phyloP scores from a whole-genome alignment of 2,888 invertebrate genomes.

The Thysanoteuthis rhombus region DNA sequence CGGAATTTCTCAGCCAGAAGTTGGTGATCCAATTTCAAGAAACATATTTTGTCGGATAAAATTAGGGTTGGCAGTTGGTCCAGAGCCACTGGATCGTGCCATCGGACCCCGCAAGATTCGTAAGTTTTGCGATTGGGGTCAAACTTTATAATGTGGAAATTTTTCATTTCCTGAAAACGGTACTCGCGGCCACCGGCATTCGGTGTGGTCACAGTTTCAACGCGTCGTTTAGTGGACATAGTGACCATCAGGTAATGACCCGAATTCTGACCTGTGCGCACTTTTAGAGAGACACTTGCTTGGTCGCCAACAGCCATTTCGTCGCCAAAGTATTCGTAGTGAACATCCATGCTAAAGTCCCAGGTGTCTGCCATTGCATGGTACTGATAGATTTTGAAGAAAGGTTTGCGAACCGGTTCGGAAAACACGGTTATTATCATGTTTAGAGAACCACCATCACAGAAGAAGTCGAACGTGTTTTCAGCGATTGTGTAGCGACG shows the following conservation, averaged over 20 bases:
- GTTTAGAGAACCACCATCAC: neutral
- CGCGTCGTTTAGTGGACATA: neutral
- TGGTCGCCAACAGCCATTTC: neutral
- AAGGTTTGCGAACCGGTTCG: neutral
- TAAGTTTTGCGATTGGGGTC: neutral
- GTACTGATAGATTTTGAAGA: neutral
- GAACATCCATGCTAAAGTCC: neutral
- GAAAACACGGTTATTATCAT: neutral
- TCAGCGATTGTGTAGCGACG: neutral
- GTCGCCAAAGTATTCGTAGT: neutral
- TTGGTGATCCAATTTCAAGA: neutral
- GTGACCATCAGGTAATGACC: neutral
- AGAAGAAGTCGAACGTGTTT: neutral
- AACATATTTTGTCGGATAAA: neutral
- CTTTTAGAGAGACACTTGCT: neutral
- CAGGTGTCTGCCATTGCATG: neutral
- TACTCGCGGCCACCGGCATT: neutral
- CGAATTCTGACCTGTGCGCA: neutral
- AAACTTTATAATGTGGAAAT: constrained; percentile 1
- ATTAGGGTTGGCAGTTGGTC: neutral
- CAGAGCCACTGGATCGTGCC: neutral
- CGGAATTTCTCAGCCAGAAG: neutral
- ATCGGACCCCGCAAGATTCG: neutral
- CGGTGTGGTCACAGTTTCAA: neutral
- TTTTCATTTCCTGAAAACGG: constrained; percentile 1